A percentile compares a stretch with the other conserved stretches of the same genome.
Evolutionary conservation across 2,888 invertebrate genomes (phyloP).

Genomic region (Zelleria hepariella): DNA sequence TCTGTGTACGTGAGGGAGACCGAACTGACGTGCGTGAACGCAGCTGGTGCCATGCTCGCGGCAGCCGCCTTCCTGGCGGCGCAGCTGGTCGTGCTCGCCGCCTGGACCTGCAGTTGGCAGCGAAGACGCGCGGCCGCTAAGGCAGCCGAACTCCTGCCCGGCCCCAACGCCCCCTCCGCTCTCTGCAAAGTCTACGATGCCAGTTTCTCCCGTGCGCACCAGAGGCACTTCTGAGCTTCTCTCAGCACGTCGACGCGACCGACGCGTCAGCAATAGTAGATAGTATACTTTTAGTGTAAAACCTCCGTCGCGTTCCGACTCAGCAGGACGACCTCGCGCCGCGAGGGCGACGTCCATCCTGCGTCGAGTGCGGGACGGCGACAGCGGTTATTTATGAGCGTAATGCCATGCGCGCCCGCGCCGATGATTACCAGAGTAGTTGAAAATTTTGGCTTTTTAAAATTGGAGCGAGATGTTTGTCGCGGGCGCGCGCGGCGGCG

Average conservation of each 20-base stretch:
- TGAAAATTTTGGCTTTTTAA: conserved; percentile 26
- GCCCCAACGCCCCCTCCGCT: conserved; percentile 69
- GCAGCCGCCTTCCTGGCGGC: conserved; percentile 88
- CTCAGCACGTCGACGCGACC: conserved; percentile 52
- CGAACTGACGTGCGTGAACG: conserved; percentile 78
- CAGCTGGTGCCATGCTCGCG: conserved; percentile 86
- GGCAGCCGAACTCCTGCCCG: conserved; percentile 78
- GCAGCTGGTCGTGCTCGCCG: conserved; percentile 88
- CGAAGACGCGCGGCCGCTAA: conserved; percentile 78
- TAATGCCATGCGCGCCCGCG: conserved; percentile 49
- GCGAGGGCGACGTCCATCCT: conserved; percentile 31
- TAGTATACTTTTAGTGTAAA: conserved; percentile 56
- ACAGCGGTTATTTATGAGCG: conserved; percentile 55
- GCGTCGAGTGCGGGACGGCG: conserved; percentile 48
- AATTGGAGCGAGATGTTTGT: not conserved
- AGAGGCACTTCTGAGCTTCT: conserved; percentile 63
- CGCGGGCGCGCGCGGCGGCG: conserved; percentile 36
- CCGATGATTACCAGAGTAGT: conserved; percentile 7
- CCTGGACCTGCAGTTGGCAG: conserved; percentile 92
- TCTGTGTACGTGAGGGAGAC: conserved; percentile 79
- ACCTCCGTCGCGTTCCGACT: conserved; percentile 59
- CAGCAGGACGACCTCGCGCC: conserved; percentile 32
- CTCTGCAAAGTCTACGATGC: conserved; percentile 91
- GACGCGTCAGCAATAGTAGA: conserved; percentile 65
- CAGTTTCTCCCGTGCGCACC: conserved; percentile 83